Evolutionary conservation across 2,888 invertebrate genomes (phyloP), one percentile per base, ranked within the genome.

Genomic region (Aspidiotus destructor): DNA sequence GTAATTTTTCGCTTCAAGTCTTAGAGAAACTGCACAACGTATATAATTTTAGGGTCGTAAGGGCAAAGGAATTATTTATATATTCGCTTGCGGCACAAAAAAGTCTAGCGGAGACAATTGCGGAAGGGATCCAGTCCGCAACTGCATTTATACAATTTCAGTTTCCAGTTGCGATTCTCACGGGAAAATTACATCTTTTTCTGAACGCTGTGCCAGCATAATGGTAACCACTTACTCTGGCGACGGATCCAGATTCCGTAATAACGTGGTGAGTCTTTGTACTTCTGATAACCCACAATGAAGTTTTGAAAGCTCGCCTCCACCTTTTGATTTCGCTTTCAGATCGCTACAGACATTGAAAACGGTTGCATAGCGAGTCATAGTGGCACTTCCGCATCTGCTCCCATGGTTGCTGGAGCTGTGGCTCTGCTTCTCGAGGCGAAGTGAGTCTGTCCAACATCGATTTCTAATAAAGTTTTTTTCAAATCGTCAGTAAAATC

Each of bases 61-160:
- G 6, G 93, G 94, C 0, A 87, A 85, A 77, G 95, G 95, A 0
- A 82, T 82, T 9, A 88, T 95, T 72, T 95, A 88, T 77, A 88
- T 93, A 0, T 95, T 94, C 91, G 94, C 95, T 0, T 89, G 90
- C 42, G 94, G 94, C 1, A 95, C 95, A 75, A 95, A 95, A 0
- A 94, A 94, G 54, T 82, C 83, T 11, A 82, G 84, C 70, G 82
- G 82, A 10, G 95, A 95, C 77, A 89, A 92, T 77, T 95, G 96
- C 76, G 90, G 90, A 75, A 92, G 92, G 77, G 96, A 96, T 77
- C 95, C 95, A 74, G 94, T 89, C 78, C 83, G 85, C 60, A 80
- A 88, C 42, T 90, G 87, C 75, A 86, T 92, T 71, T 92, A 88
- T 77, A 94, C 95, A 0, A 83, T 96, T 72, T 87, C 91, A 0